Base-by-base conservation (phyloP, 2,888 invertebrate species). In the Epinotia nisella region DNA sequence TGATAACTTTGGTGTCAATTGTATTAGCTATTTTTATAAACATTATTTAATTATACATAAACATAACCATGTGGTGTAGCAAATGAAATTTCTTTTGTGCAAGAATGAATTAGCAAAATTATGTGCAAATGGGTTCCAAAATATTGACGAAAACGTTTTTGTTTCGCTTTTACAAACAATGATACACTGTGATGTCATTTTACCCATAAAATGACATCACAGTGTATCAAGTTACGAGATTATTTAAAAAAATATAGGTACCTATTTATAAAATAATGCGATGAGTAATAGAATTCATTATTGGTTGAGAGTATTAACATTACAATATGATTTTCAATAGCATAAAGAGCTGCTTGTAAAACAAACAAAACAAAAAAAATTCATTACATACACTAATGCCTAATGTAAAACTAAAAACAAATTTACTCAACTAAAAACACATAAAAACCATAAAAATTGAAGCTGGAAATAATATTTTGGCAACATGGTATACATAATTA, bases 61-160 rank as follows among this genome's bases (percentile, higher is more conserved):
- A 56, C 55, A 66, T 66, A 56, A n/a, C 66, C 39, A 21, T 17
- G 53, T 24, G 9, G 39, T 41, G n/a, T 15, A 19, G 15, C 19
- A 53, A 66, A 55, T 55, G 19, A 55, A 55, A 9, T 53, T 13
- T 24, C 10, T 67, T 24, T 13, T 45, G 56, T 29, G n/a, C 35
- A 55, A 59, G 13, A 39, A 65, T 9, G 21, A 41, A 41, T 59
- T 29, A 49, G 21, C 24, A 2, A 56, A 45, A 41, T 45, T 13
- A 29, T 51, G 82, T 83, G 81, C 81, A 76, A 80, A 82, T 82
- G 82, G 83, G 82, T 35, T 72, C 78, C 76, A 76, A 75, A 73
- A 74, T 65, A 76, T 74, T 74, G 77, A 78, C 56, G 19, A 41
- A 68, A 55, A 56, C 49, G 49, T 19, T 58, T 59, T 62, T n/a